Evolutionary conservation across 2,113 vertebrate genomes (phyloP), one percentile per base, ranked within the genome.

Genomic region (Pollachius pollachius): DNA sequence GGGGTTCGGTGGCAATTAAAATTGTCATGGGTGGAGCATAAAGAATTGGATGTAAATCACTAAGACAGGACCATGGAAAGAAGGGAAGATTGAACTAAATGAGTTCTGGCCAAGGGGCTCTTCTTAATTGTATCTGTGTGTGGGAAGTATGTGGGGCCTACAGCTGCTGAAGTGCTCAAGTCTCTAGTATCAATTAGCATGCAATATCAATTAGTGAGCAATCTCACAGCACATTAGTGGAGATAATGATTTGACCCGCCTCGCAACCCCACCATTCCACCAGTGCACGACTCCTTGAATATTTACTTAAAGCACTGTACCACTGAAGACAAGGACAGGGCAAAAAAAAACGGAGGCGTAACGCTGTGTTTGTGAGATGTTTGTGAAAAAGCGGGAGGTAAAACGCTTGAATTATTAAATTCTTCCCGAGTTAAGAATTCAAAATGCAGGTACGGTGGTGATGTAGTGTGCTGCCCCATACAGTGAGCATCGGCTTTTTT

Each of bases 181-280:
- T 70, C 1, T 7, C 85, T 88, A 86, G 88, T 89, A 85, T 88
- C 88, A 92, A 88, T 91, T 91, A 89, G 89, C 88, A 81, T 90
- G 89, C 80, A 89, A 86, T 89, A 89, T 91, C 90, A 92, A 91
- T 91, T 93, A 91, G 81, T 80, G 74, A 73, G 80, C 82, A 91
- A 91, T 92, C 88, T 90, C 90, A 89, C 88, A 89, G 88, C 79
- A 86, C 87, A 90, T 92, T 91, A 92, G 83, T 76, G 75, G 69
- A 68, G 77, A 89, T 87, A 89, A 91, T 90, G 76, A 83, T 64
- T 73, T 87, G 88, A 88, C 85, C 88, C 83, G 76, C 74, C 60
- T 81, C 79, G 59, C 7, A 65, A 81, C 77, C 73, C 21, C 15
- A 75, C 77, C 78, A 76, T 64, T 79, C 74, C 65, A 78, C 75